phyloP scores from a whole-genome alignment of 1,140 invertebrate genomes.

The Drosophila triauraria region DNA sequence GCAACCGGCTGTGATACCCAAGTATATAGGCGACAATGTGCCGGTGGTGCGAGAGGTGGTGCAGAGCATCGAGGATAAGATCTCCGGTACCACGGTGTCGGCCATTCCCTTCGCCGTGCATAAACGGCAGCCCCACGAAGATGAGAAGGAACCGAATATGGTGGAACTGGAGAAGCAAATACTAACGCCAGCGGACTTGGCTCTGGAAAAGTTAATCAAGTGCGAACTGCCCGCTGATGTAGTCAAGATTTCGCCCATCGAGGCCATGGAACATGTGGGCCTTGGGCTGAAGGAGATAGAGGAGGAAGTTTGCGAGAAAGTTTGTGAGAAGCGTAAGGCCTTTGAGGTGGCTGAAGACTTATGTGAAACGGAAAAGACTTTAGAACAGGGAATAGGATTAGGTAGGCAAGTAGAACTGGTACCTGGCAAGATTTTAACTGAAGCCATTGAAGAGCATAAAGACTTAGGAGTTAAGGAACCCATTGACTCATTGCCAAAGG shows the following conservation, averaged over 20 bases:
- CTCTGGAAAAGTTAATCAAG: conserved; percentile 53
- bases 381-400: conserved; percentile 73
- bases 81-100: conserved; percentile 54
- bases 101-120: conserved; percentile 72
- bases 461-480: conserved; percentile 66
- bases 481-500: conserved; percentile 60
- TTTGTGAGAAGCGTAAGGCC: conserved; percentile 70
- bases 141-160: conserved; percentile 50
- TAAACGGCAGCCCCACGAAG: conserved; percentile 41
- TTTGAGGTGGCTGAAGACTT: conserved; percentile 79
- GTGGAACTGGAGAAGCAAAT: conserved; percentile 74
- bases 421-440: conserved; percentile 70
- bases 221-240: conserved; percentile 58
- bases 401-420: conserved; percentile 61
- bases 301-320: conserved; percentile 77
- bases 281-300: conserved; percentile 51
- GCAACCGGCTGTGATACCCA: conserved; percentile 36
- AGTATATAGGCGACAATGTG: conserved; percentile 68
- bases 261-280: conserved; percentile 53
- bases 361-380: conserved; percentile 79
- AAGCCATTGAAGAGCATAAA: conserved; percentile 54
- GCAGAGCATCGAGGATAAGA: conserved; percentile 77
- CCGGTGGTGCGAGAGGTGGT: conserved; percentile 73
- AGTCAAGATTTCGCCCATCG: conserved; percentile 69
- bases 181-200: conserved; percentile 62